Conservation (phyloP, 2,797 vertebrate genomes). For the Trematomus bernacchii region DNA sequence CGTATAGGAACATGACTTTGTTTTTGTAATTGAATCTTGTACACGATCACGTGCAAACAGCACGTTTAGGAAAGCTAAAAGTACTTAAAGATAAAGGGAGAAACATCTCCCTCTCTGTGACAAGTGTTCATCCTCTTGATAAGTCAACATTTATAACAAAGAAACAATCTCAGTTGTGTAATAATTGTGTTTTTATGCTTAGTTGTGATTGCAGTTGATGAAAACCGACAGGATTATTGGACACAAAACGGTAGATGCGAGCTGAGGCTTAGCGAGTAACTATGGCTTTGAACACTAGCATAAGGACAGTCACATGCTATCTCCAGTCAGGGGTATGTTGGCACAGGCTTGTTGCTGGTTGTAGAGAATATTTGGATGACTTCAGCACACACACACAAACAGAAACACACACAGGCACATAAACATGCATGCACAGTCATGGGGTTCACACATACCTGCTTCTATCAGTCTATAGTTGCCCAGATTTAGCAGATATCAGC, state of each 20-base stretch:
- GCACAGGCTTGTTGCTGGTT: slow-evolving; percentile 73
- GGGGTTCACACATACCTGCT: slow-evolving; percentile 26
- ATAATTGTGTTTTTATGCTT: slow-evolving; percentile 55
- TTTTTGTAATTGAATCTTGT: slow-evolving; percentile 11
- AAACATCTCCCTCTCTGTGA: background rate
- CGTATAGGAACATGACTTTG: background rate
- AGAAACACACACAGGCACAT: slow-evolving; percentile 29
- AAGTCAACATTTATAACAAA: slow-evolving; percentile 20
- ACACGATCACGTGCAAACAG: background rate
- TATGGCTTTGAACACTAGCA: slow-evolving; percentile 78
- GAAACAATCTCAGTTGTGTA: slow-evolving; percentile 11
- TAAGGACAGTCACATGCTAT: slow-evolving; percentile 83
- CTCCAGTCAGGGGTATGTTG: slow-evolving; percentile 81
- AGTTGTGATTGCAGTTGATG: slow-evolving; percentile 55
- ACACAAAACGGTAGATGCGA: slow-evolving; percentile 71
- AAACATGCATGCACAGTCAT: slow-evolving; percentile 40
- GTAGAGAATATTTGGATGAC: slow-evolving; percentile 78
- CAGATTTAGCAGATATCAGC: slow-evolving; percentile 12
- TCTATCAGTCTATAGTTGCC: slow-evolving; percentile 33
- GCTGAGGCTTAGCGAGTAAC: slow-evolving; percentile 75
- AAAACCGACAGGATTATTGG: slow-evolving; percentile 75
- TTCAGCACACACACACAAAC: slow-evolving; percentile 68
- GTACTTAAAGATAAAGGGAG: background rate
- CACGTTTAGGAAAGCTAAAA: slow-evolving; percentile 11
- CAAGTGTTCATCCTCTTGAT: too few species aligned